Evolutionary conservation across 2,888 invertebrate genomes (phyloP), one percentile per base, ranked within the genome.

Genomic region (Spisula subtruncata): DNA sequence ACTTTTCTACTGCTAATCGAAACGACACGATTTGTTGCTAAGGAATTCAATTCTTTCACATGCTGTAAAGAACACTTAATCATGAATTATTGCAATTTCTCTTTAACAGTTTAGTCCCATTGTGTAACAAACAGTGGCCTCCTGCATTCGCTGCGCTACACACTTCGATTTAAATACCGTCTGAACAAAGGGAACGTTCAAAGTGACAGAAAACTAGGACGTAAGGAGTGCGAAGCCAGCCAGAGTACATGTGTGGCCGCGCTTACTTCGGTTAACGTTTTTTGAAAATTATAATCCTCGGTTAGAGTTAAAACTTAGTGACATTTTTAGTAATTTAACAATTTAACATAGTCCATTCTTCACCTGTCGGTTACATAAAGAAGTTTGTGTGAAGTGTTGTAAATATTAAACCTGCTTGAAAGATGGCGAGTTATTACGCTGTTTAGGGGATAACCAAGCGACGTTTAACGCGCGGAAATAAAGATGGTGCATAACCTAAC

Each of bases 251-350:
- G 8, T 66, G 60, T n/a, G 60, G 25, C 10, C 25, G 60, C 60
- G 25, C 60, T 6, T 51, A 25, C 25, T 66, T 25, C 25, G 25
- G n/a, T 66, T 66, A 66, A 66, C 60, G 25, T 66, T 66, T 66
- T 66, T 25, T 66, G 4, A 51, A 51, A 16, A 8, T 66, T 66
- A 25, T 25, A 66, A 66, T n/a, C 25, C 25, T n/a, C n/a, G 25
- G 60, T 66, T 25, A 25, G 5, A 66, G 60, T 66, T 25, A 25
- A 0, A 66, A 10, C 60, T 10, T 25, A 25, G 60, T 66, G 60
- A 66, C 60, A 25, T 66, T 66, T 60, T 66, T 66, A 12, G n/a
- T 25, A 66, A 66, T 66, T 66, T 51, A 51, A 51, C 51, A 51
- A 51, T 51, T 51, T 51, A 51, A 51, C 51, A 25, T n/a, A 66